Percentiles rank a stretch among this genome's conserved stretches.
Conservation (phyloP, 2,888 invertebrate species). For the Capitulum mitella region DNA sequence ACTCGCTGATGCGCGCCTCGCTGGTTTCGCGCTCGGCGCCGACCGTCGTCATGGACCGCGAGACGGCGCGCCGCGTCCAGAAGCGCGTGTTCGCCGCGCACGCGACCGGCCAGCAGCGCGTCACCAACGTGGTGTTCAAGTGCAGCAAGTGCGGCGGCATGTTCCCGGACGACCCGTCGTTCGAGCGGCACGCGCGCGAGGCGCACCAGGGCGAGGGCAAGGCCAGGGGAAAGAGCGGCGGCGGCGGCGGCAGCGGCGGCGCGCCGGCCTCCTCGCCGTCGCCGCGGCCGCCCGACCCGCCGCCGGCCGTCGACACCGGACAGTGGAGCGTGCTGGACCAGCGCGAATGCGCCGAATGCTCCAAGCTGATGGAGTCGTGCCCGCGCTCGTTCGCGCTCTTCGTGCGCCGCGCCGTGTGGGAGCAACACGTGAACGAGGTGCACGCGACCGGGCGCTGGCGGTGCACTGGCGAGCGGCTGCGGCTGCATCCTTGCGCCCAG, state of each 20-base stretch:
- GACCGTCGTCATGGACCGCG: background rate
- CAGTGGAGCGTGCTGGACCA: background rate
- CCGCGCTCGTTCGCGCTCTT: slow-evolving; percentile 8
- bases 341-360: slow-evolving; percentile 1
- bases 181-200: slow-evolving; percentile 9
- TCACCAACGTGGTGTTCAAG: slow-evolving; percentile 9
- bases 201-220: background rate
- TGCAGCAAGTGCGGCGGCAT: slow-evolving; percentile 22
- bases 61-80: background rate
- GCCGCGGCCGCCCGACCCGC: background rate
- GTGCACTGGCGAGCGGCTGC: background rate
- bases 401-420: background rate
- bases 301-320: background rate
- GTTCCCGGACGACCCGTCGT: slow-evolving; percentile 16
- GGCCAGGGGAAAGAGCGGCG: no score
- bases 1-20: background rate
- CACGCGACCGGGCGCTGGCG: background rate
- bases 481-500: background rate
- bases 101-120: background rate
- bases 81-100: background rate
- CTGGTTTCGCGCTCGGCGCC: background rate
- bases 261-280: background rate
- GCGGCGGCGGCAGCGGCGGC: no score
- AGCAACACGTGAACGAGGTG: background rate
- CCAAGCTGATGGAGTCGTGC: slow-evolving; percentile 11